Conservation (phyloP, 2,888 invertebrate species). For the Conops quadrifasciatus region DNA sequence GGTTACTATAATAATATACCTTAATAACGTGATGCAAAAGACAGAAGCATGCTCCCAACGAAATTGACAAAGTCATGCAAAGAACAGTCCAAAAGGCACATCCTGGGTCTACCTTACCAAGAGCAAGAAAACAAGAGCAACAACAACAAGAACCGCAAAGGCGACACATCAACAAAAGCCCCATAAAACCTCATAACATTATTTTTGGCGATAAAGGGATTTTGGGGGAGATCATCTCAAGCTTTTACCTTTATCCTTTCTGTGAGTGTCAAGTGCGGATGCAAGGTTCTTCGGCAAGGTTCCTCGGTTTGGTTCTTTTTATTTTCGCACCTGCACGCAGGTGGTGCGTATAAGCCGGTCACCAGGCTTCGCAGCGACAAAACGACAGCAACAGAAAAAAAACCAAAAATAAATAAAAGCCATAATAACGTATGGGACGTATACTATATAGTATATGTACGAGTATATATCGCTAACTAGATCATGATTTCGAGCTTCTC, state of each 20-base stretch:
- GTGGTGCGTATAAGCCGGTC: slow-evolving; percentile 43
- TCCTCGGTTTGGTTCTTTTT: neutral
- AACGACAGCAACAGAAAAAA: too few relatives aligned
- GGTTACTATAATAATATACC: slow-evolving; percentile 53
- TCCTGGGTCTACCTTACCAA: neutral
- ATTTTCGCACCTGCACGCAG: slow-evolving; percentile 59
- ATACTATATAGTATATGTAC: too few relatives aligned
- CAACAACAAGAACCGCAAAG: too few relatives aligned
- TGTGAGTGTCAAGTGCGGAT: slow-evolving; percentile 29
- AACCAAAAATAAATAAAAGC: too few relatives aligned
- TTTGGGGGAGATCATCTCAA: slow-evolving; percentile 24
- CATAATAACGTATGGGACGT: too few relatives aligned
- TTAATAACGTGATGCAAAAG: slow-evolving; percentile 52
- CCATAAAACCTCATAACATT: neutral
- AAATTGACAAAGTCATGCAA: slow-evolving; percentile 62
- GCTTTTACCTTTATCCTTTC: slow-evolving; percentile 5
- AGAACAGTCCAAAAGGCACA: slow-evolving; percentile 25
- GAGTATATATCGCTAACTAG: slow-evolving; percentile 18
- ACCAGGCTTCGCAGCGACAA: neutral
- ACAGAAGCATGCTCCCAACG: slow-evolving; percentile 55
- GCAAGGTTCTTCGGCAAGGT: slow-evolving; percentile 25
- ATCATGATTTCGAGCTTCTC: slow-evolving; percentile 17
- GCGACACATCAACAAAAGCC: neutral
- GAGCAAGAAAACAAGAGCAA: slow-evolving; percentile 14
- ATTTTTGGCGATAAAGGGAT: neutral